These are phyloP conservation scores for Lysandra coridon DNA, from an alignment of 2,888 invertebrate genomes.

Conservation along the genomic window DNA sequence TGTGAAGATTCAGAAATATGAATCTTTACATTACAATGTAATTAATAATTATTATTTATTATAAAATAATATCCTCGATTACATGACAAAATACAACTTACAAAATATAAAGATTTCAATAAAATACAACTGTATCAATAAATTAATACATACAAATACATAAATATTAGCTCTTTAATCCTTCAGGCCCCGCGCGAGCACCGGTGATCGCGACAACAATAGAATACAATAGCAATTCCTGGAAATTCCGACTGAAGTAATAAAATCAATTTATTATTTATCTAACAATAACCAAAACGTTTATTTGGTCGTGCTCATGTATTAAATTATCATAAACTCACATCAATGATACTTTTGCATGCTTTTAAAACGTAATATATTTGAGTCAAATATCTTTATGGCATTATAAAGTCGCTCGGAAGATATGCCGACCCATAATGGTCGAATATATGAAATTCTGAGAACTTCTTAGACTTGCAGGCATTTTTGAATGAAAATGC, in stretches of 20 bases:
- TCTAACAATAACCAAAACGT: background rate
- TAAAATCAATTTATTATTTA: background rate
- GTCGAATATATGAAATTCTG: conserved; percentile 45
- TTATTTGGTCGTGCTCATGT: conserved; percentile 2
- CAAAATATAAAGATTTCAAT: too few relatives aligned
- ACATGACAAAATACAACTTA: too few relatives aligned
- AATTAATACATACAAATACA: background rate
- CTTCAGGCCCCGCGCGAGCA: too few relatives aligned
- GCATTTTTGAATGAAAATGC: conserved; percentile 44
- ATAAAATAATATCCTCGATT: too few relatives aligned
- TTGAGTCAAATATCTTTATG: conserved; percentile 2
- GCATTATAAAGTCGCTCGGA: conserved; percentile 26
- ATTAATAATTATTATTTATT: too few relatives aligned
- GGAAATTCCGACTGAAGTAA: too few relatives aligned
- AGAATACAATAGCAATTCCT: too few relatives aligned
- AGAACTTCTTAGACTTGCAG: conserved; percentile 43
- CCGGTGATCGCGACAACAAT: too few relatives aligned
- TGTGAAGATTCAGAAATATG: too few relatives aligned
- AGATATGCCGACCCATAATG: conserved; percentile 37
- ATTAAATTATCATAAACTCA: conserved; percentile 14
- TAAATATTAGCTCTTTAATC: background rate
- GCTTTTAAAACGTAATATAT: conserved; percentile 5
- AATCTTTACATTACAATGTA: too few relatives aligned
- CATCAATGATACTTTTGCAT: conserved; percentile 4
- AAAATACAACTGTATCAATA: background rate